phyloP scores from a whole-genome alignment of 53 echinoderm and acorn worm genomes.

The Holothuria leucospilota region DNA sequence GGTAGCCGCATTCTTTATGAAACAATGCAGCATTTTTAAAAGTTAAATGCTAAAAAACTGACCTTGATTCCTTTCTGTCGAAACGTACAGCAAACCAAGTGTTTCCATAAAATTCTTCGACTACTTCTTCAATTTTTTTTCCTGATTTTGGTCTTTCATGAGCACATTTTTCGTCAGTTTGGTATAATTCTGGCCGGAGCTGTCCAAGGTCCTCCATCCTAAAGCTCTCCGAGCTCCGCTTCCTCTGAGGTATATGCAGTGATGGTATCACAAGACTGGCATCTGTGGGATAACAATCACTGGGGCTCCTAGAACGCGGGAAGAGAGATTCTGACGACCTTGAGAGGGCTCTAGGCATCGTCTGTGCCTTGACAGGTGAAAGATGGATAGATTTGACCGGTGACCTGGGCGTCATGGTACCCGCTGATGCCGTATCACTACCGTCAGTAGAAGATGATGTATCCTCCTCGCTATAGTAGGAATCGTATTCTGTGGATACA shows the following conservation, averaged over 20 bases:
- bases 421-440: conserved; percentile 54
- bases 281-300: conserved; percentile 58
- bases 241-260: conserved; percentile 65
- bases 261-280: conserved; percentile 64
- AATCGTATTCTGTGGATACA: conserved; percentile 70
- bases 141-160: conserved; percentile 34
- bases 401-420: conserved; percentile 55
- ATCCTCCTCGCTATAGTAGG: conserved; percentile 93
- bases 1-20: no score
- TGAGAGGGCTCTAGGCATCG: conserved; percentile 64
- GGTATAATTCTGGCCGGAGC: conserved; percentile 91
- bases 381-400: conserved; percentile 61
- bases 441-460: conserved; percentile 82
- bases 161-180: conserved; percentile 74
- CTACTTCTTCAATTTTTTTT: conserved; percentile 84
- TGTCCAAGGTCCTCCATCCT: conserved; percentile 81
- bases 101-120: conserved; percentile 92
- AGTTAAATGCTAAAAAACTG: not conserved
- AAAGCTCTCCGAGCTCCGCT: conserved; percentile 79
- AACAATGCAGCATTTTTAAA: no score
- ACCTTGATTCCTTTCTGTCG: conserved; percentile 87
- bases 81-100: conserved; percentile 87
- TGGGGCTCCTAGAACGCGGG: conserved; percentile 62
- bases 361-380: conserved; percentile 43
- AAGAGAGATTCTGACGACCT: conserved; percentile 79